Base-by-base conservation (phyloP, 2,888 invertebrate species). In the Spodoptera exigua region DNA sequence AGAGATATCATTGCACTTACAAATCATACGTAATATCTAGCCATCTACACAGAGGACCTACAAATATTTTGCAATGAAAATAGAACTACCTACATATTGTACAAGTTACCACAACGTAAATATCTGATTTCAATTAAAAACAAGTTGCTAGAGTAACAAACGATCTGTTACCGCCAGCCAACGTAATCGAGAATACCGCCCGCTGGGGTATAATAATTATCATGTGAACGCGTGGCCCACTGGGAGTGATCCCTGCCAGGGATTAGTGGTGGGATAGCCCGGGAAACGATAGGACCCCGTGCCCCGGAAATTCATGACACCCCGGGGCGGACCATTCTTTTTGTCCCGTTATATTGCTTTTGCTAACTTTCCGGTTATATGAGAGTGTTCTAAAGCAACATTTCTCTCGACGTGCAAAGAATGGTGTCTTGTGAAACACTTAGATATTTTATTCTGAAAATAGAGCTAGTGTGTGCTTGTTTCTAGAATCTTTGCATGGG, bases 261-360 rank as follows among this genome's bases (percentile, higher is more conserved):
- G 82, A 86, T 87, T 85, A 85, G 83, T 74, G 67, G 72, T 69
- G 80, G 70, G 69, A 82, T 79, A 79, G 79, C 81, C 73, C 67
- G 64, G 67, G 61, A 70, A 68, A 65, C 79, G 67, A 80, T 80
- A 81, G 74, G 76, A 76, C 67, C 76, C 61, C 65, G 59, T 62
- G 61, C 54, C 65, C 65, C 65, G 79, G 76, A 82, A 82, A 84
- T 81, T 77, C 77, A 74, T 71, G 69, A 67, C 63, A 48, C 71
- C 66, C 75, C 40, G 40, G 59, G 74, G 78, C 45, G 40, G 61
- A 37, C 61, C 51, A 62, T 67, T 73, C 71, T 77, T 82, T 78
- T 77, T 67, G 68, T 64, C 59, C 47, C 62, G 48, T 69, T 62
- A 54, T 68, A 70, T 66, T 73, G 64, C 76, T 68, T 78, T 74